These are phyloP conservation scores for Porphyrio hochstetteri DNA, from an alignment of 2,113 vertebrate genomes.

Conservation along the genomic window DNA sequence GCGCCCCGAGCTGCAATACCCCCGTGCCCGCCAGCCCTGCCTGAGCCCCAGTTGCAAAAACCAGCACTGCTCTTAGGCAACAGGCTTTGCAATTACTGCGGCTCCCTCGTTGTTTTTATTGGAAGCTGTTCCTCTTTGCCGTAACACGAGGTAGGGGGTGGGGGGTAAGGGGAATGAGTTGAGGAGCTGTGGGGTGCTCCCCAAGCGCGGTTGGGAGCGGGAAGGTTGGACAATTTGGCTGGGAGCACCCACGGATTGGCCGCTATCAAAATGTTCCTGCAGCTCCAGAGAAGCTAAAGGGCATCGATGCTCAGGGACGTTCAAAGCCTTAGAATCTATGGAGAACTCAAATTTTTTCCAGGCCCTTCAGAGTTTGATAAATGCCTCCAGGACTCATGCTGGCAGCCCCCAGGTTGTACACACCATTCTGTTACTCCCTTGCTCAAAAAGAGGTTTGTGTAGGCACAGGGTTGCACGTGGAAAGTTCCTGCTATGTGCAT, in stretches of 20 bases:
- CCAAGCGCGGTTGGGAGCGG: accelerated
- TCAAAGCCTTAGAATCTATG: neutral
- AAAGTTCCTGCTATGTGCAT: neutral
- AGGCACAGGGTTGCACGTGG: neutral
- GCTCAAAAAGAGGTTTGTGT: neutral
- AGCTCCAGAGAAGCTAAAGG: neutral
- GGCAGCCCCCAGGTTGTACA: neutral
- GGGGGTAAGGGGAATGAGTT: neutral
- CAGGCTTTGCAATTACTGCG: neutral
- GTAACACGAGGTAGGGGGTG: no score
- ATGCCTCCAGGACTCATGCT: neutral
- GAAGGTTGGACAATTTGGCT: neutral
- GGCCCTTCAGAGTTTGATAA: neutral
- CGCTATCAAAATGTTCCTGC: neutral
- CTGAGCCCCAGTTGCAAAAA: neutral
- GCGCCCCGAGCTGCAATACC: neutral
- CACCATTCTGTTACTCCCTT: neutral
- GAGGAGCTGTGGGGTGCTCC: neutral
- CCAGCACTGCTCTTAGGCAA: neutral
- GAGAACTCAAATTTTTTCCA: neutral
- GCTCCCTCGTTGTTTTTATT: accelerated
- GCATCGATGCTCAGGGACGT: neutral
- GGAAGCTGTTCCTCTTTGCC: neutral
- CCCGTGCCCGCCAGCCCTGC: accelerated
- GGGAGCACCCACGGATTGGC: neutral